Conservation (phyloP, 2,113 vertebrate genomes). For the Cottus gobio region DNA sequence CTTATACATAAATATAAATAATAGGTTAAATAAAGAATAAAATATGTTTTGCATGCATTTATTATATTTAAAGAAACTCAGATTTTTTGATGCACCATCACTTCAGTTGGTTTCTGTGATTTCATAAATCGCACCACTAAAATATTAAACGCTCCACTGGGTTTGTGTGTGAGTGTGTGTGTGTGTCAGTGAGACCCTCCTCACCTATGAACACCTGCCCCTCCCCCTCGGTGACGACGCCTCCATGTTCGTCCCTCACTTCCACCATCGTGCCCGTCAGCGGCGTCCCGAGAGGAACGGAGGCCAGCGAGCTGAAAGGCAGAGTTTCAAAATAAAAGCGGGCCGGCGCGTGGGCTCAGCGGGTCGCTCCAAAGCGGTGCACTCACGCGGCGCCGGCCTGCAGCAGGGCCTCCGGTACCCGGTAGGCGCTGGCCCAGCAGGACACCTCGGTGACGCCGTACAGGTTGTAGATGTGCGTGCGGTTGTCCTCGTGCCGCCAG, state of each 20-base stretch:
- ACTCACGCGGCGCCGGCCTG: slow-evolving; percentile 63
- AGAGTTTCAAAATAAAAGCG: too few species aligned
- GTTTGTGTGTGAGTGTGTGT: too few species aligned
- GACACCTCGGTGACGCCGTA: slow-evolving; percentile 98
- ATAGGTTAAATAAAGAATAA: too few species aligned
- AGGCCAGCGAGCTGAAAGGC: slow-evolving; percentile 75
- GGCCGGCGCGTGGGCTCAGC: not conserved
- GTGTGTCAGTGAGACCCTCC: not conserved
- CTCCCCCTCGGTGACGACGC: slow-evolving; percentile 86
- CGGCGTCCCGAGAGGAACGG: slow-evolving; percentile 87
- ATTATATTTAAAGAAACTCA: too few species aligned
- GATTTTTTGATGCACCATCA: too few species aligned
- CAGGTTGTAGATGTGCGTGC: slow-evolving; percentile 91
- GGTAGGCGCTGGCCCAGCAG: slow-evolving; percentile 92
- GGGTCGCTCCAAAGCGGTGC: not conserved
- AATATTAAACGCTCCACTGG: too few species aligned
- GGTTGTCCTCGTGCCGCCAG: slow-evolving; percentile 90
- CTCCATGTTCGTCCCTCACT: slow-evolving; percentile 85
- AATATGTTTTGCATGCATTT: too few species aligned
- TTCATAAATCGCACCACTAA: too few species aligned
- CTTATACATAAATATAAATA: too few species aligned
- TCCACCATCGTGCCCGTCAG: slow-evolving; percentile 90
- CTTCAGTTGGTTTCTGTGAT: too few species aligned
- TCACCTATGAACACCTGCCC: slow-evolving; percentile 95
- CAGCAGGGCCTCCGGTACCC: slow-evolving; percentile 84